Base-by-base conservation (phyloP, 2,888 invertebrate species). In the Melanotus villosus region DNA sequence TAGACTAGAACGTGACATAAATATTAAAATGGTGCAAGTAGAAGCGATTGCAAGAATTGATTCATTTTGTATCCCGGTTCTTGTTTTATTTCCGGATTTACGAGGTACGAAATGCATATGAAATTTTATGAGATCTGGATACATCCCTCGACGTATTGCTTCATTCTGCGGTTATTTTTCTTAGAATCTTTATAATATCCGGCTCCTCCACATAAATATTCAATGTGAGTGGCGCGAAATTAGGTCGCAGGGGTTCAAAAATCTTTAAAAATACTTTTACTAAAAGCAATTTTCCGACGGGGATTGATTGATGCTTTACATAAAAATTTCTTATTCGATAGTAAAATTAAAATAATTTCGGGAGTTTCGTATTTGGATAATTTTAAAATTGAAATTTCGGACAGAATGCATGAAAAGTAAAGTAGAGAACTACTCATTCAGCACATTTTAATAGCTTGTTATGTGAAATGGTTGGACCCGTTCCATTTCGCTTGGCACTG, bases 1-100 rank as follows among this genome's bases (percentile, higher is more conserved):
- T 14, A 21, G 23, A 47, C 14, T 10, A 6, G 32, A 30, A 7
- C n/a, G 41, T 12, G 41, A 54, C 58, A 65, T 70, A 70, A 70
- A 70, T 70, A 70, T 70, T 70, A 70, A 70, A 65, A 47, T 57
- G 60, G 47, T 45, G 57, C 23, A 54, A 56, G 43, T 47, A 54
- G 59, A 62, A 54, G 41, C 62, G 60, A 70, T 70, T 62, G 65
- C 50, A 43, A 50, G 60, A 65, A 70, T 70, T 70, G 69, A 70
- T 70, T 70, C 69, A 54, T 65, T 30, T 52, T 52, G 52, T 32
- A 52, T 30, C 52, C 32, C 19, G 21, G 45, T 19, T 45, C 45
- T 50, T 26, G 50, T 18, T 57, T 56, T 54, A 64, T 64, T 54
- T 50, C 45, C 32, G 43, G 30, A 43, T 59, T 59, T 59, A 59